Conservation (phyloP, 2,797 vertebrate species). For the Platyrinchus mystaceus region DNA sequence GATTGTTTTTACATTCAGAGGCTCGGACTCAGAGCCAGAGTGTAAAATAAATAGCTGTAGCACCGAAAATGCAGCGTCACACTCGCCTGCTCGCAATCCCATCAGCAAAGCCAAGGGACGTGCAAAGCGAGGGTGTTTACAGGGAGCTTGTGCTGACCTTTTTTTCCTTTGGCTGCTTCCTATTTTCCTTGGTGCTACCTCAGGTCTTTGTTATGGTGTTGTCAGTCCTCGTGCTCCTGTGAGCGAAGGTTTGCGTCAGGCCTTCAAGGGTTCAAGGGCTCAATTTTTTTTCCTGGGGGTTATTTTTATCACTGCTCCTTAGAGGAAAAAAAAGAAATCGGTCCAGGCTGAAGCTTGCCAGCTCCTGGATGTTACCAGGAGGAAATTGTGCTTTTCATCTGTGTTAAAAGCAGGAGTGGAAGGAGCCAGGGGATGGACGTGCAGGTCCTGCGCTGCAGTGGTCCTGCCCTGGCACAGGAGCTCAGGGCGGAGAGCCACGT, state of each 20-base stretch:
- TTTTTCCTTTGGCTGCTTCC: slow-evolving; percentile 24
- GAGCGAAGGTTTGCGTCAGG: slow-evolving; percentile 23
- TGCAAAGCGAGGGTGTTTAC: slow-evolving; percentile 26
- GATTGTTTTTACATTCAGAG: slow-evolving; percentile 77
- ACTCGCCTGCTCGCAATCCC: slow-evolving; percentile 42
- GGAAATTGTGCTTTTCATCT: slow-evolving; percentile 14
- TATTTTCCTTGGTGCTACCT: slow-evolving; percentile 58
- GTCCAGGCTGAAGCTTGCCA: slow-evolving; percentile 5
- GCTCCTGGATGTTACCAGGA: slow-evolving; percentile 28
- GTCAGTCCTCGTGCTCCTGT: neutral
- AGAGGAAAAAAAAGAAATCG: neutral
- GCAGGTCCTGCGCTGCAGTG: neutral
- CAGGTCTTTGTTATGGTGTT: slow-evolving; percentile 43
- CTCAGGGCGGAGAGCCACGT: neutral
- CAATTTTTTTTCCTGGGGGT: neutral
- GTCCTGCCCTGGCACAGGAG: neutral
- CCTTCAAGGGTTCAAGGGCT: neutral
- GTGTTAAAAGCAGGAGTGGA: neutral
- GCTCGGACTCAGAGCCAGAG: slow-evolving; percentile 67
- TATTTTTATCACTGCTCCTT: slow-evolving; percentile 52
- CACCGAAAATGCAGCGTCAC: slow-evolving; percentile 57
- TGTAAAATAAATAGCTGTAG: slow-evolving; percentile 76
- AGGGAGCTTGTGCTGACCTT: neutral
- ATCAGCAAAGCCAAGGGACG: neutral
- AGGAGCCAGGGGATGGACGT: neutral